Conservation (phyloP, 2,113 vertebrate species). For the Diphyllodes magnificus region DNA sequence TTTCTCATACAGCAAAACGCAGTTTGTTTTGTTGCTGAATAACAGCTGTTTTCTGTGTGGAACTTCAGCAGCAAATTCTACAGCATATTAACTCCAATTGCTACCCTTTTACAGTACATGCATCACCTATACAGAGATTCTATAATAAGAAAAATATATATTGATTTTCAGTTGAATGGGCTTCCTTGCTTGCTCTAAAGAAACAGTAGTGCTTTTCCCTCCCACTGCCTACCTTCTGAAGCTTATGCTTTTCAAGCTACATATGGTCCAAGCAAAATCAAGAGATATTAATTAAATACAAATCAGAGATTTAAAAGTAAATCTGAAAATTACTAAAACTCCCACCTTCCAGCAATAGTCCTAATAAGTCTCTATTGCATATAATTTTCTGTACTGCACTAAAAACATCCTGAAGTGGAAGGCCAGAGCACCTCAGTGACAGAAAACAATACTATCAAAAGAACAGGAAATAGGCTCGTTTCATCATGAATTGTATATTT, state of each 20-base stretch:
- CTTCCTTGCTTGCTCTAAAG: background rate
- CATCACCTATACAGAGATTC: background rate
- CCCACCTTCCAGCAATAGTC: background rate
- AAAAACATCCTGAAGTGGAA: background rate
- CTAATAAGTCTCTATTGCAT: background rate
- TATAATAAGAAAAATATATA: background rate
- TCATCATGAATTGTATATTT: background rate
- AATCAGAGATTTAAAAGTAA: background rate
- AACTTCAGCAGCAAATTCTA: background rate
- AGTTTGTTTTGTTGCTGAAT: background rate
- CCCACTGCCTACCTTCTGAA: background rate
- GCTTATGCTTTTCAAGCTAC: background rate
- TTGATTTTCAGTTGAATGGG: background rate
- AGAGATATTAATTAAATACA: background rate
- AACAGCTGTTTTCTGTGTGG: background rate
- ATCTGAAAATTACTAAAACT: background rate
- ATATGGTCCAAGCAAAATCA: background rate
- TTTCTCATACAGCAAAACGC: fast-evolving
- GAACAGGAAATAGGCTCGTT: background rate
- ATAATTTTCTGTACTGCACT: background rate
- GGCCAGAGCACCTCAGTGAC: background rate
- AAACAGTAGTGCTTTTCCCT: background rate
- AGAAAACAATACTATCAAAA: background rate
- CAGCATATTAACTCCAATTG: background rate
- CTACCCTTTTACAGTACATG: background rate